These are phyloP conservation scores for Bos indicus DNA, from an alignment of 2,113 vertebrate species.

Conservation along the genomic window DNA sequence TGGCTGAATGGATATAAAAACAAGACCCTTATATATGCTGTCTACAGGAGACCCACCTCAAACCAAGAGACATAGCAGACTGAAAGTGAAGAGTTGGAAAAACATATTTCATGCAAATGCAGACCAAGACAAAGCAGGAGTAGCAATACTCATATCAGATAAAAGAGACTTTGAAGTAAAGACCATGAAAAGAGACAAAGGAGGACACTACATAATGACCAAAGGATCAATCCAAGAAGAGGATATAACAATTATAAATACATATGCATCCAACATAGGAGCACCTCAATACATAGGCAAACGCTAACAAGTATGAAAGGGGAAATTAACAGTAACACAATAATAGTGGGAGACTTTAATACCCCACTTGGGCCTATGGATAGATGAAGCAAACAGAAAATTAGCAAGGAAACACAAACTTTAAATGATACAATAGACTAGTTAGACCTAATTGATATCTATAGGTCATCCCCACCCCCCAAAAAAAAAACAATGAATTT, in stretches of 20 bases:
- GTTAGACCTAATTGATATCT: background rate
- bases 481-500: background rate
- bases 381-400: background rate
- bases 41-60: background rate
- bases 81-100: background rate
- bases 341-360: background rate
- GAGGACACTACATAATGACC: background rate
- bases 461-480: background rate
- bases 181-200: background rate
- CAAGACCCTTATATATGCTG: background rate
- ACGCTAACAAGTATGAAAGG: background rate
- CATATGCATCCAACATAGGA: background rate
- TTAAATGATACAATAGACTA: background rate
- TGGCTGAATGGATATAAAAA: background rate
- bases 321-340: background rate
- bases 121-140: background rate
- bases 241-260: background rate
- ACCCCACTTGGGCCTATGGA: background rate
- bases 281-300: background rate
- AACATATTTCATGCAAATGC: background rate
- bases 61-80: background rate
- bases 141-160: background rate
- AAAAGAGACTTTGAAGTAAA: background rate
- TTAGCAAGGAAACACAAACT: background rate
- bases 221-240: background rate